phyloP scores from a whole-genome alignment of 1,140 invertebrate genomes.

The Drosophila truncata region DNA sequence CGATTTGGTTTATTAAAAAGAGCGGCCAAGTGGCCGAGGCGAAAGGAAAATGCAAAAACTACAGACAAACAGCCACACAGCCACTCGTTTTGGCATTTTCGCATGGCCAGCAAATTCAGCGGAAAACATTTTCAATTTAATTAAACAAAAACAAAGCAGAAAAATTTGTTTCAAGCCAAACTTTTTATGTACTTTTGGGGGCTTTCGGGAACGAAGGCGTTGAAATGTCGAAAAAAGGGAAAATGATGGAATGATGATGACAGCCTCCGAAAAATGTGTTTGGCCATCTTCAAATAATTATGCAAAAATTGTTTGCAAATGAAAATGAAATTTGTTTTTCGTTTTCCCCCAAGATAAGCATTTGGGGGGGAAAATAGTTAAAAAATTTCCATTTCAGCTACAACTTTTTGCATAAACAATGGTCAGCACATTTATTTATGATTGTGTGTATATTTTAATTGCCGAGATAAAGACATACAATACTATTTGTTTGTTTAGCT shows the following conservation, averaged over 20 bases:
- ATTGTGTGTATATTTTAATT: slow-evolving; percentile 17
- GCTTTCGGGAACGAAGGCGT: not conserved
- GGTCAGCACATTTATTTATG: slow-evolving; percentile 11
- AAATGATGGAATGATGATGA: slow-evolving; percentile 53
- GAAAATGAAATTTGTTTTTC: slow-evolving; percentile 63
- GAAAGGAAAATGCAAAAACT: slow-evolving; percentile 30
- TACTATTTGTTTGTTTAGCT: not conserved
- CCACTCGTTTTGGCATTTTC: slow-evolving; percentile 21
- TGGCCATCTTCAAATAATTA: slow-evolving; percentile 70
- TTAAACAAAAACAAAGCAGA: slow-evolving; percentile 66
- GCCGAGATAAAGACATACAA: not conserved
- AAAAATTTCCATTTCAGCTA: slow-evolving; percentile 8
- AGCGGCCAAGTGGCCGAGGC: slow-evolving; percentile 13
- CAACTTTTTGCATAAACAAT: slow-evolving; percentile 25
- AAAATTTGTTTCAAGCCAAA: slow-evolving; percentile 34
- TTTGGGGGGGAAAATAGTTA: slow-evolving; percentile 39
- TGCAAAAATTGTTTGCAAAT: slow-evolving; percentile 69
- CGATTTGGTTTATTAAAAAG: slow-evolving; percentile 80
- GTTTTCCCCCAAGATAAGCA: slow-evolving; percentile 11
- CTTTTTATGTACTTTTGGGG: slow-evolving; percentile 31
- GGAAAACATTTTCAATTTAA: slow-evolving; percentile 79
- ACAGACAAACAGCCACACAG: slow-evolving; percentile 6
- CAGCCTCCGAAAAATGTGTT: slow-evolving; percentile 35
- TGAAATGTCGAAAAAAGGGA: slow-evolving; percentile 8
- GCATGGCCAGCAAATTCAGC: slow-evolving; percentile 56